Evolutionary conservation across 2,888 invertebrate genomes (phyloP), one percentile per base, ranked within the genome.

Genomic region (Apodemia hepburni): DNA sequence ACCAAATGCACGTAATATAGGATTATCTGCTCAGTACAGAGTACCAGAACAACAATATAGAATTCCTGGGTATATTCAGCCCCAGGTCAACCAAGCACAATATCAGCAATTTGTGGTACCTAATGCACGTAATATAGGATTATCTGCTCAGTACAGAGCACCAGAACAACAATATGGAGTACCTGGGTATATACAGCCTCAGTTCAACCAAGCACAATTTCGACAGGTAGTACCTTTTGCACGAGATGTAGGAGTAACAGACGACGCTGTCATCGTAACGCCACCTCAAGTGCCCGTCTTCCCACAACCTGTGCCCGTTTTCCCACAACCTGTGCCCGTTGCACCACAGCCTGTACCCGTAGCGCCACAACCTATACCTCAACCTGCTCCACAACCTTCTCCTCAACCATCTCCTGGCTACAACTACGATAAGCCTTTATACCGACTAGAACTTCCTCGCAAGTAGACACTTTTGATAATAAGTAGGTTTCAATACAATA

Each of bases 191-290:
- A 58, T 33, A 33, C 61, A 62, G 12, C 66, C 54, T 12, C 58
- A 62, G 42, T 64, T 64, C 17, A 63, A 59, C 27, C 49, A 27
- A 27, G 64, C 68, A 1, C 70, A 69, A 59, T 65, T 35, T 35
- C 73, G 71, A 66, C 58, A 79, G 65, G 80, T 81, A 49, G 69
- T 68, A 4, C 79, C 85, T 1, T 75, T 78, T 0, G 79, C 76
- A 2, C 84, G 91, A 2, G 90, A 91, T 63, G 86, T 90, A 9
- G 85, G 78, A 0, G 68, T 91, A 33, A 91, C 91, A 0, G 91
- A 91, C 62, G 91, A 91, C 59, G 87, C 91, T 6, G 83, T 91
- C 35, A 90, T 91, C 61, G 81, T 91, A 66, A 91, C 91, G 0
- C 87, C 91, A 12, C 91, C 88, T 3, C 81, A 84, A 54, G 87